phyloP scores from a whole-genome alignment of 2,797 vertebrate genomes.

The Numenius phaeopus region DNA sequence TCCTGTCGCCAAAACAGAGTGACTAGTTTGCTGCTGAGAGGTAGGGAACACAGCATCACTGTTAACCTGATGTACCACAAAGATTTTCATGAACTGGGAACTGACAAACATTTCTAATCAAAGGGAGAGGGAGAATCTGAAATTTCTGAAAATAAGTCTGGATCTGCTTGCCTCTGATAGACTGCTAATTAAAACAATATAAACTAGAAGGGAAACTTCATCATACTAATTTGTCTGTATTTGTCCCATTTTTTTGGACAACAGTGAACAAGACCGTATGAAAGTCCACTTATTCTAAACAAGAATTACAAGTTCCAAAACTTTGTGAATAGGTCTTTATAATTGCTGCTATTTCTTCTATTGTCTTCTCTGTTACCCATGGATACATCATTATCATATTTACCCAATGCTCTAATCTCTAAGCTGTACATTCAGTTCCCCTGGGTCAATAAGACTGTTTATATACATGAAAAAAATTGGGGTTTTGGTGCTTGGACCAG shows the following conservation, averaged over 20 bases:
- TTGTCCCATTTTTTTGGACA: background rate
- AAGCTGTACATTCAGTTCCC: background rate
- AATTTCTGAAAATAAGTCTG: background rate
- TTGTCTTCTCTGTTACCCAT: background rate
- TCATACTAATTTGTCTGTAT: background rate
- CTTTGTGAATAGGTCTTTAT: background rate
- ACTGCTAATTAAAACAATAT: background rate
- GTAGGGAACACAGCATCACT: background rate
- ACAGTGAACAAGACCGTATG: background rate
- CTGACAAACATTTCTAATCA: background rate
- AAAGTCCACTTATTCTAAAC: background rate
- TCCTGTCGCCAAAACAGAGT: background rate
- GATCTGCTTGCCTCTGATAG: background rate
- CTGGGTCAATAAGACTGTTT: background rate
- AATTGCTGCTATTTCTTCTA: background rate
- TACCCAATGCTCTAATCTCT: background rate
- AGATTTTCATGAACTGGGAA: background rate
- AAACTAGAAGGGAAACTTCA: background rate
- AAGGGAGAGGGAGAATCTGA: background rate
- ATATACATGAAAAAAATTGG: background rate
- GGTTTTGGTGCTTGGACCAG: background rate
- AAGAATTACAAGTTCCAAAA: background rate
- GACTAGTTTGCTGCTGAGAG: background rate
- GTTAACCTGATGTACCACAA: background rate
- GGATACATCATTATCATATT: background rate